A percentile compares a stretch with the other conserved stretches of the same genome.
These are phyloP conservation scores for Drosophila bunnanda DNA, from an alignment of 2,888 invertebrate genomes.

Conservation along the genomic window DNA sequence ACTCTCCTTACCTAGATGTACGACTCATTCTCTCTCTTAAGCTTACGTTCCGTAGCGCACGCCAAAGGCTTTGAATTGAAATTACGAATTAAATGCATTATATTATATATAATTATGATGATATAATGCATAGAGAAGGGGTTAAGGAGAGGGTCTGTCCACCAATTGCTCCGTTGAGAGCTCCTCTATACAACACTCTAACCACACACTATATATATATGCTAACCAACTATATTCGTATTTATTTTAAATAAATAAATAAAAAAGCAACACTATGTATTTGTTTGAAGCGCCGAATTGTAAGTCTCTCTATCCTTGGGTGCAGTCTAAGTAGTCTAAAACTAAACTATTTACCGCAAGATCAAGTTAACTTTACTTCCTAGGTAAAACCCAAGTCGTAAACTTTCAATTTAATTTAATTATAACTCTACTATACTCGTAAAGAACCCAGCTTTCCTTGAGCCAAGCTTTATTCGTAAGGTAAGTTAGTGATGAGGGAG, in stretches of 20 bases:
- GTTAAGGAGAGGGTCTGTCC: conserved; percentile 42
- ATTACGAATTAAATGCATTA: conserved; percentile 23
- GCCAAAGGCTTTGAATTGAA: conserved; percentile 46
- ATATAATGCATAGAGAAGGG: conserved; percentile 2
- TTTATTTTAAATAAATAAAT: conserved; percentile 74
- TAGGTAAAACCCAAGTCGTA: conserved; percentile 27
- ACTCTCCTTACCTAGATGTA: conserved; percentile 36
- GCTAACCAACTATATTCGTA: conserved; percentile 37
- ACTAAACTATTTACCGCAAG: conserved; percentile 23
- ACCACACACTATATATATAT: conserved; percentile 31
- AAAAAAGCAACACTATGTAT: conserved; percentile 69
- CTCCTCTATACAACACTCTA: conserved; percentile 35
- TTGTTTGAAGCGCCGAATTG: conserved; percentile 60
- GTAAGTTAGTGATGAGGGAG: conserved; percentile 38
- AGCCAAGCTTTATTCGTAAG: conserved; percentile 33
- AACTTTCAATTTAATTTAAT: conserved; percentile 15
- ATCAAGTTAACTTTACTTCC: conserved; percentile 40
- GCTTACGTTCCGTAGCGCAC: conserved; percentile 40
- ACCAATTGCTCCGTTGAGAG: conserved; percentile 49
- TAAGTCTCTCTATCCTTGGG: conserved; percentile 54
- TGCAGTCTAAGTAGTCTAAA: conserved; percentile 37
- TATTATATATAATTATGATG: conserved; percentile 42
- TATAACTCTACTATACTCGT: conserved; percentile 16
- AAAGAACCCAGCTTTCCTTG: conserved; percentile 9
- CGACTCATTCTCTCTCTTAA: conserved; percentile 36